phyloP scores from a whole-genome alignment of 1,140 invertebrate species.

The Tachypleus tridentatus region DNA sequence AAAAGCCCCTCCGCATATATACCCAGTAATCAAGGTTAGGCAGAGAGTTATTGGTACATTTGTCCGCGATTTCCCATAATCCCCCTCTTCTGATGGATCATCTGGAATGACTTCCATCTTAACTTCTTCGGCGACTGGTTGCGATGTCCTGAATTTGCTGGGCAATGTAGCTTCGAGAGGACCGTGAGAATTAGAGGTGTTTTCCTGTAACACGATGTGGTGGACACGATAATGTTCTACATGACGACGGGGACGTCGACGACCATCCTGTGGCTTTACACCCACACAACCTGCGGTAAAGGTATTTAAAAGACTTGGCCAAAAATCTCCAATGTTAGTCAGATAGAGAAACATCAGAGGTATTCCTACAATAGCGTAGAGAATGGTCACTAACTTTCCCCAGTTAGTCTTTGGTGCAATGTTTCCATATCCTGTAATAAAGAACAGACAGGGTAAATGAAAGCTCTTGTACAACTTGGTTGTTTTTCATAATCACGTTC shows the following conservation, averaged over 20 bases:
- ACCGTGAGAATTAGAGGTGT: slow-evolving; percentile 30
- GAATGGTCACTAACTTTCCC: slow-evolving; percentile 87
- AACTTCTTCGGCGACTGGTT: slow-evolving; percentile 20
- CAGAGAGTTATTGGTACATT: slow-evolving; percentile 20
- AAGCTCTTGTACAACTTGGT: too few relatives aligned
- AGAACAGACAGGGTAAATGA: slow-evolving; percentile 8
- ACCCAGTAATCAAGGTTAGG: slow-evolving; percentile 17
- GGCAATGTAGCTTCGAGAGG: slow-evolving; percentile 22
- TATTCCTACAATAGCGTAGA: slow-evolving; percentile 93
- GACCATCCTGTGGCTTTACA: slow-evolving; percentile 37
- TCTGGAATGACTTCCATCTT: slow-evolving; percentile 23
- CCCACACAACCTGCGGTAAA: slow-evolving; percentile 75
- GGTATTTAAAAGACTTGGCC: slow-evolving; percentile 91
- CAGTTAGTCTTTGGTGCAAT: slow-evolving; percentile 75
- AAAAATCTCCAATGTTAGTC: slow-evolving; percentile 89
- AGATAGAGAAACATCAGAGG: slow-evolving; percentile 90
- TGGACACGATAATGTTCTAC: slow-evolving; percentile 27
- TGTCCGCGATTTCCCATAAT: slow-evolving; percentile 30
- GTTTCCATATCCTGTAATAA: slow-evolving; percentile 78
- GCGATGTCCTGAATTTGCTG: slow-evolving; percentile 11
- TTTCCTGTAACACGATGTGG: slow-evolving; percentile 46
- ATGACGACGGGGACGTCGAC: slow-evolving; percentile 8
- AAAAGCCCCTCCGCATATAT: slow-evolving; percentile 30
- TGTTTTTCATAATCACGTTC: too few relatives aligned
- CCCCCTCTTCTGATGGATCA: slow-evolving; percentile 20